Conservation (phyloP, 2,113 vertebrate genomes). For the Ammodytes marinus region DNA sequence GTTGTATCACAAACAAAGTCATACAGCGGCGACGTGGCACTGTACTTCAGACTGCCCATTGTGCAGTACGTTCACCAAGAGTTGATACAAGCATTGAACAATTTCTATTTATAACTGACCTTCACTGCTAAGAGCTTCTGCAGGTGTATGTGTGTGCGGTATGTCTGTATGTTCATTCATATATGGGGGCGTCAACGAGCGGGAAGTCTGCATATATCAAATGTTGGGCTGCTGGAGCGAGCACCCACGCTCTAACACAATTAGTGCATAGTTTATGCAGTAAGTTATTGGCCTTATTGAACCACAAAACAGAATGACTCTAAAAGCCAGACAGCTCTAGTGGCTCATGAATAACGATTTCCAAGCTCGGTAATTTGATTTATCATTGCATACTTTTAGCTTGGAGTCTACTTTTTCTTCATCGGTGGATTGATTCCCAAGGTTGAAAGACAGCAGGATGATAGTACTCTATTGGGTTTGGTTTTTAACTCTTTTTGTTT, state of each 20-base stretch:
- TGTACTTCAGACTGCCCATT: conserved; percentile 18
- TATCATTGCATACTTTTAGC: conserved; percentile 66
- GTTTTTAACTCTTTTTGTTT: conserved; percentile 25
- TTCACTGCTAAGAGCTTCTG: conserved; percentile 27
- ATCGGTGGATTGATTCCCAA: conserved; percentile 68
- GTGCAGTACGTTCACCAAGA: background rate
- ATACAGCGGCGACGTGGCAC: conserved; percentile 19
- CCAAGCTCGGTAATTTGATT: conserved; percentile 74
- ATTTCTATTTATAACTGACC: conserved; percentile 54
- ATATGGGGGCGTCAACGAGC: conserved; percentile 14
- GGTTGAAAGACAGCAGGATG: conserved; percentile 50
- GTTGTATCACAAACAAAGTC: background rate
- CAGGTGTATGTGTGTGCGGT: background rate
- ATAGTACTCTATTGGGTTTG: conserved; percentile 47
- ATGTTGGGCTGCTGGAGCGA: conserved; percentile 25
- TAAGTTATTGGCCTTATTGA: conserved; percentile 71
- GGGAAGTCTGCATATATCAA: conserved; percentile 38
- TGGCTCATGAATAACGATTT: conserved; percentile 74
- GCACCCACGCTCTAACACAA: conserved; percentile 53
- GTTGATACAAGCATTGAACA: conserved; percentile 22
- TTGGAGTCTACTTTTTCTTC: conserved; percentile 59
- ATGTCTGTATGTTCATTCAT: conserved; percentile 20
- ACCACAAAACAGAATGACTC: conserved; percentile 65
- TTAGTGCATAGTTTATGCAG: conserved; percentile 65
- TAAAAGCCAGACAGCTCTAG: conserved; percentile 65